phyloP scores from a whole-genome alignment of 2,888 invertebrate species.

The Conus canariensis region DNA sequence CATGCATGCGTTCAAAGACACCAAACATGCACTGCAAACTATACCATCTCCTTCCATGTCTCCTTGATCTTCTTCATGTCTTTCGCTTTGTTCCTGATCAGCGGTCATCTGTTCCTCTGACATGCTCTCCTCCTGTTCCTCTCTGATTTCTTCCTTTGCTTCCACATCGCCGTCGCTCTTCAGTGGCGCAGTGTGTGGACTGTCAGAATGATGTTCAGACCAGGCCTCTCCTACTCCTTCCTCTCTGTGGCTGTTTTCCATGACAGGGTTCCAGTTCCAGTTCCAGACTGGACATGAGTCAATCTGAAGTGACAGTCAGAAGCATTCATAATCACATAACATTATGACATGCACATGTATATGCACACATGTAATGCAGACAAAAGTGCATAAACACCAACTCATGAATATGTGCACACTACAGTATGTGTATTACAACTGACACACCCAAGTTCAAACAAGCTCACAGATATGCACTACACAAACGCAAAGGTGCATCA shows the following conservation, averaged over 20 bases:
- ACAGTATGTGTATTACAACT: too few relatives aligned
- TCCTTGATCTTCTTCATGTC: not conserved
- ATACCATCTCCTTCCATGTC: slow-evolving; percentile 5
- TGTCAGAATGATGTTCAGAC: not conserved
- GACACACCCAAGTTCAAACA: too few relatives aligned
- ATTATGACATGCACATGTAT: not conserved
- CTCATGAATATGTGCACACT: too few relatives aligned
- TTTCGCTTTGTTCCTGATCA: not conserved
- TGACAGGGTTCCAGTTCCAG: not conserved
- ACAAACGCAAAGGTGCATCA: too few relatives aligned
- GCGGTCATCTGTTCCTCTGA: too few relatives aligned
- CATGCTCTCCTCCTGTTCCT: too few relatives aligned
- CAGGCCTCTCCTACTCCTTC: not conserved
- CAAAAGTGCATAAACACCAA: too few relatives aligned
- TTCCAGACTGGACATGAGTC: not conserved
- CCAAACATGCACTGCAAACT: not conserved
- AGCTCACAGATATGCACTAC: too few relatives aligned
- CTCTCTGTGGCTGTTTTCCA: not conserved
- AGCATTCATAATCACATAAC: not conserved
- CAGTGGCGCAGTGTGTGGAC: too few relatives aligned
- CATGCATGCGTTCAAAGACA: not conserved
- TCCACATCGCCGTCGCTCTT: not conserved
- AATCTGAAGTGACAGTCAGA: not conserved
- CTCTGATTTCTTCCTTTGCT: not conserved
- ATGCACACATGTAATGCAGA: not conserved